phyloP scores from a whole-genome alignment of 2,113 vertebrate genomes.

The Anthoscopus minutus region DNA sequence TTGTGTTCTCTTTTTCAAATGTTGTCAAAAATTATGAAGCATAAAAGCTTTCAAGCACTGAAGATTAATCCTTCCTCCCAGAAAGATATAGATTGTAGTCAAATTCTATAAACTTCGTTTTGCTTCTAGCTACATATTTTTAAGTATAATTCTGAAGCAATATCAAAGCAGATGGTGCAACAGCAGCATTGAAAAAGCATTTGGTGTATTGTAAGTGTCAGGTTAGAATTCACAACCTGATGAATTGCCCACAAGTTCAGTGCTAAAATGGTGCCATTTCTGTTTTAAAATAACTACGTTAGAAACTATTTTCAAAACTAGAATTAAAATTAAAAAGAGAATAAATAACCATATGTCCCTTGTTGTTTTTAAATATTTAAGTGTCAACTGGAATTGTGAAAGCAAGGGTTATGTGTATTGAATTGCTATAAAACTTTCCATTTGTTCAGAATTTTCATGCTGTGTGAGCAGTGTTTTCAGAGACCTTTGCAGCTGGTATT shows the following conservation, averaged over 20 bases:
- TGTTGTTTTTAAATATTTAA: slow-evolving; percentile 75
- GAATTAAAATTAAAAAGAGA: slow-evolving; percentile 74
- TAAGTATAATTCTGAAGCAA: slow-evolving; percentile 69
- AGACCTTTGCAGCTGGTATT: slow-evolving; percentile 29
- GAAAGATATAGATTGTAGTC: slow-evolving; percentile 79
- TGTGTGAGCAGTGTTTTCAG: slow-evolving; percentile 6
- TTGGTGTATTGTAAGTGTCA: slow-evolving; percentile 72
- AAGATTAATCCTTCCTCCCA: slow-evolving; percentile 76
- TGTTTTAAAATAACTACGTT: slow-evolving; percentile 69
- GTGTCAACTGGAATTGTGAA: slow-evolving; percentile 58
- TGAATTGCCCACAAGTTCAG: slow-evolving; percentile 59
- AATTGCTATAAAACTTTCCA: slow-evolving; percentile 21
- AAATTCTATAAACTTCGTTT: slow-evolving; percentile 72
- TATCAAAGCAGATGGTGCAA: slow-evolving; percentile 64
- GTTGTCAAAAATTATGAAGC: slow-evolving; percentile 77
- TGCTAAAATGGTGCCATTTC: slow-evolving; percentile 56
- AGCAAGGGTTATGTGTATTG: not conserved
- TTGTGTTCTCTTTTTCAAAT: slow-evolving; percentile 60
- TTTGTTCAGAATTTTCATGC: slow-evolving; percentile 2
- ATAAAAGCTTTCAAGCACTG: slow-evolving; percentile 74
- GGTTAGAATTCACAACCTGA: slow-evolving; percentile 71
- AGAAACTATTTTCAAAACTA: slow-evolving; percentile 55
- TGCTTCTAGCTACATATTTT: slow-evolving; percentile 73
- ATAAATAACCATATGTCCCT: slow-evolving; percentile 70
- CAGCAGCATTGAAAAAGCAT: slow-evolving; percentile 60